A percentile compares a stretch with the other conserved stretches of the same genome.
Evolutionary conservation across 2,113 vertebrate species (phyloP).

Genomic region (Mastomys natalensis): DNA sequence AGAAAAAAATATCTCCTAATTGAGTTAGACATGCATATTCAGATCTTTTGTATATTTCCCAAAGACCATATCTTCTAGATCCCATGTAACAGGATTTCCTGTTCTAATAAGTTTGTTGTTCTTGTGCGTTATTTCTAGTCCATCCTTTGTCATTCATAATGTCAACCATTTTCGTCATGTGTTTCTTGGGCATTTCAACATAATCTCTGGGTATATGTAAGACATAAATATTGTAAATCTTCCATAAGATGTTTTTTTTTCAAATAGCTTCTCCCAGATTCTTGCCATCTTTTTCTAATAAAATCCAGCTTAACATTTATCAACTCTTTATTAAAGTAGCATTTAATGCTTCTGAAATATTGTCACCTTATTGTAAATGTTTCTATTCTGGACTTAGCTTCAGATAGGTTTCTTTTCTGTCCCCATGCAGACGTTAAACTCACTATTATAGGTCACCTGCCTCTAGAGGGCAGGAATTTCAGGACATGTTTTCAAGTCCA

Average conservation of each 20-base stretch:
- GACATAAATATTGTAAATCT: not conserved
- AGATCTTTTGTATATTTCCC: not conserved
- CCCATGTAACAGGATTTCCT: no score
- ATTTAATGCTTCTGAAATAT: not conserved
- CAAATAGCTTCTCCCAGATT: not conserved
- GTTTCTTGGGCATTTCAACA: not conserved
- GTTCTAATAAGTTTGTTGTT: not conserved
- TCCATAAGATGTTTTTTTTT: not conserved
- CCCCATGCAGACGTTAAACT: not conserved
- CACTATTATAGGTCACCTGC: rapidly evolving
- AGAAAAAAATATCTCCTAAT: not conserved
- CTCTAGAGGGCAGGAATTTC: not conserved
- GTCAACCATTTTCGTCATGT: no score
- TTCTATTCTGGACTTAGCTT: not conserved
- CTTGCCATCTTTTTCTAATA: not conserved
- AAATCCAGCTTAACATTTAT: not conserved
- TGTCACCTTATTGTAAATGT: no score
- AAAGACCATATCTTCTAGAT: not conserved
- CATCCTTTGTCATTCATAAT: not conserved
- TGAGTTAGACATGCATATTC: not conserved
- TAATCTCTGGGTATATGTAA: no score
- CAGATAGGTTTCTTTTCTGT: not conserved
- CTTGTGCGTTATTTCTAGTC: no score
- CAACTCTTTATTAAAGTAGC: not conserved
- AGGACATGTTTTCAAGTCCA: not conserved